Conservation (phyloP, 2,113 vertebrate species). For the Rhinolophus sinicus region DNA sequence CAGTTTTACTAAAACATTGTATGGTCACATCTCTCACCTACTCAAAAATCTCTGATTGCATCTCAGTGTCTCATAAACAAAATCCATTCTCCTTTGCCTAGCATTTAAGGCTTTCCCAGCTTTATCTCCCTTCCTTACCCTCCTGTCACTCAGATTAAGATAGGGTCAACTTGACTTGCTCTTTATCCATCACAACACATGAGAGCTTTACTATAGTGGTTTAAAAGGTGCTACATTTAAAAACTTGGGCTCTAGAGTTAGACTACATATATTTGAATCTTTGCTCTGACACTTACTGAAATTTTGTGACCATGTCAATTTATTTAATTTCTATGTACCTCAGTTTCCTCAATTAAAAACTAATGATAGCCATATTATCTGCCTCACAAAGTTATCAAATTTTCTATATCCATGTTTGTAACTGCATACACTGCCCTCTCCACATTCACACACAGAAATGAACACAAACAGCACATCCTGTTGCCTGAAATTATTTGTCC, state of each 20-base stretch:
- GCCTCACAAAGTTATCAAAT: neutral
- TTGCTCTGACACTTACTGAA: neutral
- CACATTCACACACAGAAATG: neutral
- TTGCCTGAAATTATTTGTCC: neutral
- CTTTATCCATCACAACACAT: neutral
- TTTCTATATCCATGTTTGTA: neutral
- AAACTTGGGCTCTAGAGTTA: neutral
- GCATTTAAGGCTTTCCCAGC: neutral
- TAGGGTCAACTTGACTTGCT: neutral
- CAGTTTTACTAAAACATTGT: neutral
- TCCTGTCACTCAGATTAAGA: neutral
- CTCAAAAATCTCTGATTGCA: neutral
- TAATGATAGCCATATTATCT: neutral
- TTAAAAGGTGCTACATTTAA: neutral
- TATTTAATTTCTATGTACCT: neutral
- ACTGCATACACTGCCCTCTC: neutral
- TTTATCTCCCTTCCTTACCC: neutral
- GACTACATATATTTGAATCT: neutral
- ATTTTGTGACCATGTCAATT: neutral
- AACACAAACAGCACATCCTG: neutral
- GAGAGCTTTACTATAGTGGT: neutral
- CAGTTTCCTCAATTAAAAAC: neutral
- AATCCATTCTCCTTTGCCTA: neutral
- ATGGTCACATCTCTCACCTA: neutral
- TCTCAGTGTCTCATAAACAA: neutral